A percentile compares a stretch with the other conserved stretches of the same genome.
phyloP scores from a whole-genome alignment of 2,113 vertebrate genomes.

The Gymnocephalus cernua region DNA sequence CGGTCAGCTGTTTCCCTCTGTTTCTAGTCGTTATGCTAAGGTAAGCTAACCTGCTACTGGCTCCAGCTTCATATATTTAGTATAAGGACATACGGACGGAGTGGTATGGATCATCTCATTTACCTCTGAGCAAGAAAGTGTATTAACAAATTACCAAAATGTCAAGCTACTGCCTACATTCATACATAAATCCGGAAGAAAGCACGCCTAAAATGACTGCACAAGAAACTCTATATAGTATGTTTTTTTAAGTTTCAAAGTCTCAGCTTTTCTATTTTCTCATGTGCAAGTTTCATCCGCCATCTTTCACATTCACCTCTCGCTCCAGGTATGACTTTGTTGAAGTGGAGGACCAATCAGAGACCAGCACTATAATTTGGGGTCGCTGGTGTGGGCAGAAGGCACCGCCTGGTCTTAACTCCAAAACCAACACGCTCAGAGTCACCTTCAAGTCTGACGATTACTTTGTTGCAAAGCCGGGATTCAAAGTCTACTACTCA shows the following conservation, averaged over 20 bases:
- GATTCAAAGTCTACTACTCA: constrained; percentile 95
- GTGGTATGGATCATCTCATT: neutral
- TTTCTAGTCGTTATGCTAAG: neutral
- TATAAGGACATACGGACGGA: too few species aligned
- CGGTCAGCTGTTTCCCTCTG: neutral
- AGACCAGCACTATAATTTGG: constrained; percentile 92
- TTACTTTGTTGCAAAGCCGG: constrained; percentile 97
- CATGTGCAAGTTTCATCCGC: neutral
- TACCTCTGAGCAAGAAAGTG: neutral
- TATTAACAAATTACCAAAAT: neutral
- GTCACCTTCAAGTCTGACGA: constrained; percentile 98
- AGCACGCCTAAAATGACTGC: neutral
- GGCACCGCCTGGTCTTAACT: constrained; percentile 90
- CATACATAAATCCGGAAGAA: neutral
- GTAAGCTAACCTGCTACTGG: neutral
- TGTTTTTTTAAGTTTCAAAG: neutral
- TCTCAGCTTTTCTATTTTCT: neutral
- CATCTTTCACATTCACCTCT: constrained; percentile 2
- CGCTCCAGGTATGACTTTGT: constrained; percentile 94
- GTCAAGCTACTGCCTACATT: neutral
- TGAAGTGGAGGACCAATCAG: constrained; percentile 94
- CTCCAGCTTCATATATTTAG: neutral
- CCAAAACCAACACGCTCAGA: constrained; percentile 92
- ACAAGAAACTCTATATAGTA: neutral
- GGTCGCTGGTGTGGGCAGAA: constrained; percentile 97